These are phyloP conservation scores for Fabriciana adippe DNA, from an alignment of 2,888 invertebrate species.

Conservation along the genomic window DNA sequence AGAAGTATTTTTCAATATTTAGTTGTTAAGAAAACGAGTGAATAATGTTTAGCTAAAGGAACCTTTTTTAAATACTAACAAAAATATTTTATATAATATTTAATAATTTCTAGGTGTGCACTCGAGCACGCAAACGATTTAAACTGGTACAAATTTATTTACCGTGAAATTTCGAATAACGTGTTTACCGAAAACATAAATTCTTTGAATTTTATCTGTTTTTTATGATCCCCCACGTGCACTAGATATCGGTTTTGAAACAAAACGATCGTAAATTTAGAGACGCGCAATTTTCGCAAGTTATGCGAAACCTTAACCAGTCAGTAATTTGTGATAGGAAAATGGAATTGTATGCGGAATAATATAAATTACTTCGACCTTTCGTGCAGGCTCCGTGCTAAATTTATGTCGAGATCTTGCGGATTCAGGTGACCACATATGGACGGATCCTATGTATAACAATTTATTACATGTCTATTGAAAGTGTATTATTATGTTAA, in stretches of 20 bases:
- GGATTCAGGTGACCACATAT: constrained; percentile 37
- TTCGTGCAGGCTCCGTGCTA: constrained; percentile 67
- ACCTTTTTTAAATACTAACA: too few species aligned
- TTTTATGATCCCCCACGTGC: constrained; percentile 28
- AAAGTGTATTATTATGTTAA: not conserved
- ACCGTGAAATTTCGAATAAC: constrained; percentile 14
- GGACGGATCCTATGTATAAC: constrained; percentile 13
- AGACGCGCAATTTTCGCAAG: constrained; percentile 68
- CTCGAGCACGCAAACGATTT: constrained; percentile 1
- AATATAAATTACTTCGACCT: constrained; percentile 72
- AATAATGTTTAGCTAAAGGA: too few species aligned
- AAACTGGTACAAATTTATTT: constrained; percentile 18
- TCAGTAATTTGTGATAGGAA: constrained; percentile 78
- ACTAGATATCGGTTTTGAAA: constrained; percentile 33
- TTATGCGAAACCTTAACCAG: constrained; percentile 71
- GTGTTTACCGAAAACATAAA: constrained; percentile 13
- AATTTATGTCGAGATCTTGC: constrained; percentile 53
- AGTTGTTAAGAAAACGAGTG: too few species aligned
- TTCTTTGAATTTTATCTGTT: constrained; percentile 26
- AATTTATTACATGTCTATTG: constrained; percentile 11
- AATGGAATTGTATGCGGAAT: constrained; percentile 79
- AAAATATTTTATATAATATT: not conserved
- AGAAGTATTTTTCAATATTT: too few species aligned
- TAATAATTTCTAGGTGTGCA: constrained; percentile 5
- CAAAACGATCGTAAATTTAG: constrained; percentile 57